Evolutionary conservation across 1,140 invertebrate genomes (phyloP).

Genomic region (Hormaphis cornu): DNA sequence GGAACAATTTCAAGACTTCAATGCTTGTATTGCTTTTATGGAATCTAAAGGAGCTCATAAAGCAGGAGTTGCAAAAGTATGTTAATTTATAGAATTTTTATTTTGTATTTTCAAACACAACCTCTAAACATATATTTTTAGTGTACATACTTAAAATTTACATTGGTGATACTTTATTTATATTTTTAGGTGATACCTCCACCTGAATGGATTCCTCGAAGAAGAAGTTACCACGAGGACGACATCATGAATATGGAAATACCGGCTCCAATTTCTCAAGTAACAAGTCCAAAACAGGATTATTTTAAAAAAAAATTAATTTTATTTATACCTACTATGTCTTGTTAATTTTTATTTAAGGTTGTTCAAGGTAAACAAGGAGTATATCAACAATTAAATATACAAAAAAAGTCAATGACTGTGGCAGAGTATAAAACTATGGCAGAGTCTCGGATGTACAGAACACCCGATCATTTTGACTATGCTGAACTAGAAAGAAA

Average conservation of each 20-base stretch:
- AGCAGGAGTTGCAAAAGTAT: conserved; percentile 84
- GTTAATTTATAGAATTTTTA: background rate
- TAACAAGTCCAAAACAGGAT: conserved; percentile 38
- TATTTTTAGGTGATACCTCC: conserved; percentile 75
- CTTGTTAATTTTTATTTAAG: too few relatives aligned
- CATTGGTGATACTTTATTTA: background rate
- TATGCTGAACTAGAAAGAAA: conserved; percentile 93
- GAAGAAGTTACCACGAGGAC: conserved; percentile 71
- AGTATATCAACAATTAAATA: conserved; percentile 89
- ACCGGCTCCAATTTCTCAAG: conserved; percentile 83
- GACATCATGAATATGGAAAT: conserved; percentile 68
- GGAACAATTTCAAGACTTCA: conserved; percentile 92
- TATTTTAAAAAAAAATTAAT: background rate
- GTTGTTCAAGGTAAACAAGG: conserved; percentile 78
- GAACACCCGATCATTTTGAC: conserved; percentile 75
- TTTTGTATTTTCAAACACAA: background rate
- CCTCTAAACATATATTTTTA: background rate
- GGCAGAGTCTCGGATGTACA: conserved; percentile 60
- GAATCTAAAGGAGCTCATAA: conserved; percentile 86
- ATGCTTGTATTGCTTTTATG: conserved; percentile 80
- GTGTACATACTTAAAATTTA: background rate
- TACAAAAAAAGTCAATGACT: conserved; percentile 83
- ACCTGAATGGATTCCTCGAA: conserved; percentile 80
- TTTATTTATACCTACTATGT: conserved; percentile 39
- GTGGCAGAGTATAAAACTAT: conserved; percentile 80